Base-by-base conservation (phyloP, 2,888 invertebrate genomes). In the Allacma fusca region DNA sequence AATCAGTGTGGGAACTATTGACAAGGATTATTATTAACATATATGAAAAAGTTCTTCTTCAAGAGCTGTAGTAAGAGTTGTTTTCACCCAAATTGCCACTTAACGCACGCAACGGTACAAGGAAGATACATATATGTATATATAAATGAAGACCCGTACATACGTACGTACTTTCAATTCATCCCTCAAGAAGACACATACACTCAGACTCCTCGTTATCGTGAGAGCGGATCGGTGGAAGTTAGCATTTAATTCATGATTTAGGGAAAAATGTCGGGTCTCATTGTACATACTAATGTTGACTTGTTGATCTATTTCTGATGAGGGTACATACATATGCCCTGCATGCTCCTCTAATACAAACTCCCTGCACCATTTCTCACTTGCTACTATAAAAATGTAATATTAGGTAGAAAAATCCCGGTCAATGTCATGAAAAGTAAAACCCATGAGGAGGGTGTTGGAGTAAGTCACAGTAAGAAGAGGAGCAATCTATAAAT, bases 371-470 rank as follows among this genome's bases (percentile, higher is more conserved):
- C n/a, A n/a, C n/a, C n/a, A n/a, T n/a, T 50, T 50, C 19, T 50
- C 5, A 50, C 50, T 16, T 50, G 16, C 7, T 40, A 50, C 9
- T n/a, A 50, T 50, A n/a, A 50, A 50, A n/a, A 50, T n/a, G n/a
- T 19, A 13, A 50, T 50, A 50, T 50, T 13, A 16, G 50, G 50
- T 50, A 62, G n/a, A 62, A 12, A 62, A 62, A 62, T 24, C 62
- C 62, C 62, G 62, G 62, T 62, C 62, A 62, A 62, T 62, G 62
- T 62, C 62, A 62, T 62, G 26, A 62, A 62, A 62, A 62, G 62
- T 12, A 26, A 24, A 62, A 62, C 9, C 62, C 2, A 62, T 4
- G 23, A n/a, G 4, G 16, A 62, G 26, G 4, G 4, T 9, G 23
- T 62, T 5, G 24, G 50, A 62, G 2, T 4, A 23, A 62, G 21